A percentile compares a stretch with the other conserved stretches of the same genome.
These are phyloP conservation scores for Acanthurus tractus DNA, from an alignment of 2,797 vertebrate genomes.

Conservation along the genomic window DNA sequence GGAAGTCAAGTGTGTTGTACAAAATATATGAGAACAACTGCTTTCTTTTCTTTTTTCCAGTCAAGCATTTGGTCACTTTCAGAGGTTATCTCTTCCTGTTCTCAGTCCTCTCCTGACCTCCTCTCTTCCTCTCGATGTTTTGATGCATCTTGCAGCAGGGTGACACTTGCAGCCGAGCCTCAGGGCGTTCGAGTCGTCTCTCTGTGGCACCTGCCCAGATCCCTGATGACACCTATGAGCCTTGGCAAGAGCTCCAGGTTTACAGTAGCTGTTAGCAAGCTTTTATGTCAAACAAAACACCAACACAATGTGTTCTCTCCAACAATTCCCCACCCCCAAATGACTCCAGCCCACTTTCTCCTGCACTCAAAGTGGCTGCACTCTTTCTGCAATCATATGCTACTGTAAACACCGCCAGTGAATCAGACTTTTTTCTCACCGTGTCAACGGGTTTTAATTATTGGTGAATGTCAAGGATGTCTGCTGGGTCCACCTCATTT, in stretches of 20 bases:
- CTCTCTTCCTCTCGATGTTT: slow-evolving; percentile 34
- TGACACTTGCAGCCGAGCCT: slow-evolving; percentile 63
- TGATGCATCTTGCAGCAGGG: slow-evolving; percentile 46
- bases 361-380: slow-evolving; percentile 46
- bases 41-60: not conserved
- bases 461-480: slow-evolving; percentile 81
- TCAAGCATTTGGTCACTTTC: slow-evolving; percentile 16
- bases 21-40: not conserved
- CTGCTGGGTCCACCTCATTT: slow-evolving; percentile 70
- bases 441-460: slow-evolving; percentile 79
- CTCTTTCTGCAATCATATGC: slow-evolving; percentile 59
- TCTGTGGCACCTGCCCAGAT: slow-evolving; percentile 69
- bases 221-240: slow-evolving; percentile 77
- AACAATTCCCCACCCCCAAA: slow-evolving; percentile 51
- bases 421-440: slow-evolving; percentile 71
- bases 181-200: slow-evolving; percentile 62
- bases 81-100: slow-evolving; percentile 28
- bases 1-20: not conserved
- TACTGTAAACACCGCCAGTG: slow-evolving; percentile 66
- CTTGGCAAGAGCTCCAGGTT: slow-evolving; percentile 77
- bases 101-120: slow-evolving; percentile 21
- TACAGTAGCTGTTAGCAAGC: slow-evolving; percentile 76
- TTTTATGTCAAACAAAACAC: slow-evolving; percentile 81
- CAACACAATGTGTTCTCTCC: slow-evolving; percentile 65
- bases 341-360: slow-evolving; percentile 73